phyloP scores from a whole-genome alignment of 1,140 invertebrate species.

The Grapholita molesta region DNA sequence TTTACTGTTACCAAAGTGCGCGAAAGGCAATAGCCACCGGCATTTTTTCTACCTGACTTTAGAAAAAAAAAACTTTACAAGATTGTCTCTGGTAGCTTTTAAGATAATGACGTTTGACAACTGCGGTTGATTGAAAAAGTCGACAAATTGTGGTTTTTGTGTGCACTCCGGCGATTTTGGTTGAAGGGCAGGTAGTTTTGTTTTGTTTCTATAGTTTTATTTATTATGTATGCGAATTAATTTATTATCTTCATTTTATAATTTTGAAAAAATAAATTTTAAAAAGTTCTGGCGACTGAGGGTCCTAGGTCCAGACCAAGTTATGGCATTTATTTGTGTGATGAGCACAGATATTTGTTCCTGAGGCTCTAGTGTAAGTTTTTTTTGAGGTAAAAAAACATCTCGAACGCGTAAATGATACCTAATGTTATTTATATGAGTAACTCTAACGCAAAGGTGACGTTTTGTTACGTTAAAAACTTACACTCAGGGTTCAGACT shows the following conservation, averaged over 20 bases:
- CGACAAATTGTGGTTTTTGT: background rate
- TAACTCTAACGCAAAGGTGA: too few relatives aligned
- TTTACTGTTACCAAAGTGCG: background rate
- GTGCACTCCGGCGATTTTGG: background rate
- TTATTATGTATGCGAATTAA: background rate
- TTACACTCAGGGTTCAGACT: too few relatives aligned
- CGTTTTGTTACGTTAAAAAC: too few relatives aligned
- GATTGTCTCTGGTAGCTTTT: conserved; percentile 15
- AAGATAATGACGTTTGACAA: conserved; percentile 15
- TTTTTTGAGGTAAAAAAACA: too few relatives aligned
- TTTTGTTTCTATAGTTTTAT: background rate
- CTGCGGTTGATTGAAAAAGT: background rate
- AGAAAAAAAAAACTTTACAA: background rate
- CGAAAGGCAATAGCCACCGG: background rate
- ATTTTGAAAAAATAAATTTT: too few relatives aligned
- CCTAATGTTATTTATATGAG: too few relatives aligned
- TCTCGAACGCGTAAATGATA: too few relatives aligned
- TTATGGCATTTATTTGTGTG: too few relatives aligned
- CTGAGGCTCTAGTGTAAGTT: too few relatives aligned
- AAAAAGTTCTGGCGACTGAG: too few relatives aligned
- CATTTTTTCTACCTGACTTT: conserved; percentile 13
- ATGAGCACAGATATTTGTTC: too few relatives aligned
- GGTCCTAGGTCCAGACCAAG: too few relatives aligned
- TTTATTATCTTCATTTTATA: background rate
- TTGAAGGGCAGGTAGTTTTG: background rate